Percentiles rank a stretch among this genome's conserved stretches.
These are phyloP conservation scores for Carassius gibelio DNA, from an alignment of 2,113 vertebrate genomes.

Conservation along the genomic window DNA sequence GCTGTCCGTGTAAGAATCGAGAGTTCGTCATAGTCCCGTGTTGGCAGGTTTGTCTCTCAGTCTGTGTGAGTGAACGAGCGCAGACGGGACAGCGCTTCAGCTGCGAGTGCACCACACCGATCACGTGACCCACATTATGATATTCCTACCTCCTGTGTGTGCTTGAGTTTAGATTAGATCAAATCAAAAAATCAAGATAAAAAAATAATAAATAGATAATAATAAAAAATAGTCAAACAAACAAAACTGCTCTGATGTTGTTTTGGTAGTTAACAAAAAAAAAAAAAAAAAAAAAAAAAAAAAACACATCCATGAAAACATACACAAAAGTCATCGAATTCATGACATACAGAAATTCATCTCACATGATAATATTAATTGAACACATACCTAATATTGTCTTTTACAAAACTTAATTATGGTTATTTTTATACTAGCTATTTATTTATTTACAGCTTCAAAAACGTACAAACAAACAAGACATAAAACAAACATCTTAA, in stretches of 20 bases:
- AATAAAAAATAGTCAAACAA: too few relatives aligned
- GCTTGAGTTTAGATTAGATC: too few relatives aligned
- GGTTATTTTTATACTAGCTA: too few relatives aligned
- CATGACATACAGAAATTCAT: background rate
- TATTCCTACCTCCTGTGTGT: background rate
- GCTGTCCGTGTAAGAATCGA: background rate
- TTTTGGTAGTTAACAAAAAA: background rate
- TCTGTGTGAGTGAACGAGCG: background rate
- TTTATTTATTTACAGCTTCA: too few relatives aligned
- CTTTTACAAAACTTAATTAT: background rate
- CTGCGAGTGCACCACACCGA: background rate
- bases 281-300: too few relatives aligned
- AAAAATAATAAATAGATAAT: too few relatives aligned
- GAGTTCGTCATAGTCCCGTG: background rate
- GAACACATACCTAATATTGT: background rate
- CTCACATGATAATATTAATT: background rate
- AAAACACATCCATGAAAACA: too few relatives aligned
- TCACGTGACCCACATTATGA: background rate
- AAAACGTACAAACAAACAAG: too few relatives aligned
- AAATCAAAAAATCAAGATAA: too few relatives aligned
- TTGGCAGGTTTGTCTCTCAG: background rate
- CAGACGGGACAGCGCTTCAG: constrained; percentile 18
- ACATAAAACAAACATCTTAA: too few relatives aligned
- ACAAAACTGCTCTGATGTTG: background rate
- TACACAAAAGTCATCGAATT: background rate